Conservation (phyloP, 2,797 vertebrate species). For the Myioborus miniatus region DNA sequence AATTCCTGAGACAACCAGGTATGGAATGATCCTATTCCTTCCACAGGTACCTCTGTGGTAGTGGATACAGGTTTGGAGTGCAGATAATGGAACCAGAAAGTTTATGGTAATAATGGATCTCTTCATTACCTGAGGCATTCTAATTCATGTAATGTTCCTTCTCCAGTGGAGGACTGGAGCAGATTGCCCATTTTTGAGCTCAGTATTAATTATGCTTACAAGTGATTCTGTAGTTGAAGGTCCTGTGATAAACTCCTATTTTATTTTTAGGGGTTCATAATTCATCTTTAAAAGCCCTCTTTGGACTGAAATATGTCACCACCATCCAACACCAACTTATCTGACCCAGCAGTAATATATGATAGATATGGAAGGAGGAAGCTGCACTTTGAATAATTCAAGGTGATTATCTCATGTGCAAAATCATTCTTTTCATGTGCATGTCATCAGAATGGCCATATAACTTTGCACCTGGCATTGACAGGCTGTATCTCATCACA, state of each 20-base stretch:
- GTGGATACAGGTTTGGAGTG: background rate
- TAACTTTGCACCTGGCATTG: background rate
- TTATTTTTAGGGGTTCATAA: conserved; percentile 62
- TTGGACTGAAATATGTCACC: conserved; percentile 59
- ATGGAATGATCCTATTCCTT: background rate
- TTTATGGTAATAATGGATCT: conserved; percentile 15
- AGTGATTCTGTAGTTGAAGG: conserved; percentile 39
- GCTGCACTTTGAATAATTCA: conserved; percentile 61
- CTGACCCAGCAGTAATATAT: conserved; percentile 43
- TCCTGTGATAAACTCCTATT: conserved; percentile 45
- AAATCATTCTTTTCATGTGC: conserved; percentile 51
- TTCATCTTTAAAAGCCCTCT: conserved; percentile 50
- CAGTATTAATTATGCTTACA: conserved; percentile 54
- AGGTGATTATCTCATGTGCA: conserved; percentile 55
- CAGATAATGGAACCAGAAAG: background rate
- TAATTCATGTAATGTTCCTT: conserved; percentile 9
- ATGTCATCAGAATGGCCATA: conserved; percentile 16
- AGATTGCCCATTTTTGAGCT: background rate
- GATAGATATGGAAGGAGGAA: conserved; percentile 30
- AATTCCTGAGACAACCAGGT: background rate
- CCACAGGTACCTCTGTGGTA: background rate
- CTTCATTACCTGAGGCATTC: background rate
- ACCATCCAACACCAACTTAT: background rate
- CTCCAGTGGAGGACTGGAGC: background rate
- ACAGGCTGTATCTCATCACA: conserved; percentile 13